Evolutionary conservation across 2,797 vertebrate genomes (phyloP), one percentile per base, ranked within the genome.

Genomic region (Toxotes lorentzi): DNA sequence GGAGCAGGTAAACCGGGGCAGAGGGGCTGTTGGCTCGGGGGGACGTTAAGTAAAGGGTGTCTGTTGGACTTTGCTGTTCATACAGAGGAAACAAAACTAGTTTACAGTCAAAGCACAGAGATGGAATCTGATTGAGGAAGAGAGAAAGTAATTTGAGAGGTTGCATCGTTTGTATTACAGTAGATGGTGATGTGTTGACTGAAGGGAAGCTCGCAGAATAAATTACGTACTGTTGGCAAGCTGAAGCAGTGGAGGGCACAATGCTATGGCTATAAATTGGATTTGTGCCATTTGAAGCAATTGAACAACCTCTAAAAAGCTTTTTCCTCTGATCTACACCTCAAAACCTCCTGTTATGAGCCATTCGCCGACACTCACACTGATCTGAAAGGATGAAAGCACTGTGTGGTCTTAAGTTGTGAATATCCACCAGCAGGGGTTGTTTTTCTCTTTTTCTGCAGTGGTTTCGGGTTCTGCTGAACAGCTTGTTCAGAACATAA

Each of bases 1-100:
- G 61, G 56, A 78, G 78, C 51, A 81, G 82, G 75, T 83, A 72
- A 71, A 78, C 54, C 30, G 3, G 32, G 40, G 27, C 14, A 50
- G 35, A 30, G 32, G 47, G 1, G 30, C 8, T 2, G 34, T 13
- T 21, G 23, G 50, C 14, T 35, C 17, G 0, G 11, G 64, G 58
- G 48, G 48, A 51, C 21, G 47, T 14, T 5, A 8, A n/a, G 23
- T 67, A 0, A 1, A 17, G 23, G 11, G 3, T 2, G 10, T 34
- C 12, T 71, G 58, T 34, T 34, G 45, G 17, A 59, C 23, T 70
- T 41, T 80, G 9, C 11, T 2, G 12, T 47, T 64, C 24, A 23
- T 5, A 13, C 50, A 13, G 50, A 54, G 51, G 4, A 24, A 0
- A 0, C 40, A 71, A 21, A 38, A 41, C 4, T 30, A 30, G 45